phyloP scores from a whole-genome alignment of 2,113 vertebrate genomes.

The Myxocyprinus asiaticus region DNA sequence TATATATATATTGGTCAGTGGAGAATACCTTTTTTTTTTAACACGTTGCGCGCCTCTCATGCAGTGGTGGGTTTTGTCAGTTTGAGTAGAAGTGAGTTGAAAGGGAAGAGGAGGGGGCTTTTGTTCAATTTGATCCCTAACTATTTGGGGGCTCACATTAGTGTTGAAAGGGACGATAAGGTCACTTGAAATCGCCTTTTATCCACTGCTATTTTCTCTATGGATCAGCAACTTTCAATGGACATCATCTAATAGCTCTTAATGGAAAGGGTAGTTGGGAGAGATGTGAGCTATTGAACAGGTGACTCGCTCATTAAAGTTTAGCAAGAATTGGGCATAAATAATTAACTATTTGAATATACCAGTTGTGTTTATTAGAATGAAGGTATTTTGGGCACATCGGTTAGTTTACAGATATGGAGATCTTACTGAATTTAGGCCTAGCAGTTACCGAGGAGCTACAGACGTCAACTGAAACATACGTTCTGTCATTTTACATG shows the following conservation, averaged over 20 bases:
- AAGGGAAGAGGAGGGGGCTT: slow-evolving; percentile 81
- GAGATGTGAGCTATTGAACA: slow-evolving; percentile 61
- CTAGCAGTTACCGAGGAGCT: too few relatives aligned
- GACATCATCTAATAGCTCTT: slow-evolving; percentile 91
- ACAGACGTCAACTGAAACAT: too few relatives aligned
- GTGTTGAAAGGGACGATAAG: slow-evolving; percentile 91
- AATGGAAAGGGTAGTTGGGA: slow-evolving; percentile 81
- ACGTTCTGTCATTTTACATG: too few relatives aligned
- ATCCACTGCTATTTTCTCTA: slow-evolving; percentile 89
- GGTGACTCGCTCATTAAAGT: slow-evolving; percentile 9
- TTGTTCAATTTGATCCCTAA: slow-evolving; percentile 88
- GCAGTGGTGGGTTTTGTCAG: slow-evolving; percentile 72
- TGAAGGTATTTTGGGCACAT: too few relatives aligned
- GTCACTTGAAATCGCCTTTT: slow-evolving; percentile 97
- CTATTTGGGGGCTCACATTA: slow-evolving; percentile 90
- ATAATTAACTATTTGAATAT: too few relatives aligned
- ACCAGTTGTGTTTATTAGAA: too few relatives aligned
- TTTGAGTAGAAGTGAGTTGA: slow-evolving; percentile 79
- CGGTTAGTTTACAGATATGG: too few relatives aligned
- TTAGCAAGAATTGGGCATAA: too few relatives aligned
- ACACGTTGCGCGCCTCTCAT: slow-evolving; percentile 47
- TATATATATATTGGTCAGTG: too few relatives aligned
- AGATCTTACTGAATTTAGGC: too few relatives aligned
- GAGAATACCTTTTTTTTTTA: not conserved
- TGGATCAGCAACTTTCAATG: slow-evolving; percentile 96